phyloP scores from a whole-genome alignment of 2,888 invertebrate genomes.

The Eilema caniola region DNA sequence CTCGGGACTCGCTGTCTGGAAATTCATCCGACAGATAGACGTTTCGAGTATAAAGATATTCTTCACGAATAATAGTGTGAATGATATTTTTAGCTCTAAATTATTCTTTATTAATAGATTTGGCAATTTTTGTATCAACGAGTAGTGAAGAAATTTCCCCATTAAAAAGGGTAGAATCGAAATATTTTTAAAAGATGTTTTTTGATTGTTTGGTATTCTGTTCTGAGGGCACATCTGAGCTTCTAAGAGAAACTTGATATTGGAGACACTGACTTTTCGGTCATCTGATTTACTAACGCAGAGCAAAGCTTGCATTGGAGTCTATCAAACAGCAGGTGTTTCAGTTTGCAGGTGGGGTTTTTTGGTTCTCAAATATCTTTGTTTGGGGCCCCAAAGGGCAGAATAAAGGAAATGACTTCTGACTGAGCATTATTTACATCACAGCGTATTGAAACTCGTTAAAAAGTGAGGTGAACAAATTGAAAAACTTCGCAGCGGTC shows the following conservation, averaged over 20 bases:
- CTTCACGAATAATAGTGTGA: constrained; percentile 27
- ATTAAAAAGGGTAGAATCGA: too few relatives aligned
- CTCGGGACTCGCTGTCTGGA: constrained; percentile 51
- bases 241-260: neutral
- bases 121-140: too few relatives aligned
- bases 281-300: neutral
- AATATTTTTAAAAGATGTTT: too few relatives aligned
- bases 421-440: constrained; percentile 6
- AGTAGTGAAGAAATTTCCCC: neutral
- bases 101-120: too few relatives aligned
- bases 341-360: neutral
- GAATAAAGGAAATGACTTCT: constrained; percentile 5
- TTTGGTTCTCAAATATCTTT: neutral
- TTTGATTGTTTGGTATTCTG: too few relatives aligned
- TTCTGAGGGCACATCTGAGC: neutral
- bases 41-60: constrained; percentile 40
- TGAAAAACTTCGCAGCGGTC: constrained; percentile 11
- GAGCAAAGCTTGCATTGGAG: neutral
- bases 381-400: neutral
- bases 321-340: neutral
- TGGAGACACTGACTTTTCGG: neutral
- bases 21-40: constrained; percentile 49
- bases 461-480: constrained; percentile 14
- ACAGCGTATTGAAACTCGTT: constrained; percentile 16
- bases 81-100: constrained; percentile 1